Conservation (phyloP, 2,888 invertebrate genomes). For the Orthonevra nobilis region DNA sequence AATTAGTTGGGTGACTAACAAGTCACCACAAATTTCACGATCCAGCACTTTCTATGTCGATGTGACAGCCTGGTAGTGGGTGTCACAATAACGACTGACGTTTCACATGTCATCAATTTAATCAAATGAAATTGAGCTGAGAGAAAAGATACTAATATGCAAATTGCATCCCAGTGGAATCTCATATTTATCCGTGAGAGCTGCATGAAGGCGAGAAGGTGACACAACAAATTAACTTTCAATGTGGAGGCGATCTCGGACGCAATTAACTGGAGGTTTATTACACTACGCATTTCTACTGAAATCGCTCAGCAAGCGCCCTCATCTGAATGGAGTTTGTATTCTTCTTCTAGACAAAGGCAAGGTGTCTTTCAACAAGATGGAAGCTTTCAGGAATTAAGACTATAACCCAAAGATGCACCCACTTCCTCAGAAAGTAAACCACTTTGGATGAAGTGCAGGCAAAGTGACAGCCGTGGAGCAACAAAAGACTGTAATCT, state of each 20-base stretch:
- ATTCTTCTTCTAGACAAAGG: conserved; percentile 33
- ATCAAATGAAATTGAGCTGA: conserved; percentile 26
- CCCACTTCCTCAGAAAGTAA: conserved; percentile 51
- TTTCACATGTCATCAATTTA: conserved; percentile 51
- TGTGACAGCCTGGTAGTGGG: conserved; percentile 49
- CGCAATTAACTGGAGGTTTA: conserved; percentile 9
- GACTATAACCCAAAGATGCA: conserved; percentile 53
- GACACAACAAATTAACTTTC: conserved; percentile 49
- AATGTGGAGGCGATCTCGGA: conserved; percentile 17
- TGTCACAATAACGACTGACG: conserved; percentile 55
- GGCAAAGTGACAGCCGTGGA: conserved; percentile 1
- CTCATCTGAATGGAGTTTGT: conserved; percentile 31
- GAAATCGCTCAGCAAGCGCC: conserved; percentile 9
- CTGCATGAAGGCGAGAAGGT: conserved; percentile 1
- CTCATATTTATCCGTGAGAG: conserved; percentile 14
- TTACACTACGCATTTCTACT: background rate
- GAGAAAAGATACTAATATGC: conserved; percentile 19
- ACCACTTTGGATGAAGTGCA: conserved; percentile 25
- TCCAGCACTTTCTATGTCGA: conserved; percentile 31
- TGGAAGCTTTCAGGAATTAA: conserved; percentile 30
- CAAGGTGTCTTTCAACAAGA: background rate
- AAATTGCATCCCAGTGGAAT: conserved; percentile 25
- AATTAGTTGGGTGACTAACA: background rate
- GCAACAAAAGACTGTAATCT: conserved; percentile 45
- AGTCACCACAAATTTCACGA: conserved; percentile 26